phyloP scores from a whole-genome alignment of 2,113 vertebrate species.

The Megalops atlanticus region DNA sequence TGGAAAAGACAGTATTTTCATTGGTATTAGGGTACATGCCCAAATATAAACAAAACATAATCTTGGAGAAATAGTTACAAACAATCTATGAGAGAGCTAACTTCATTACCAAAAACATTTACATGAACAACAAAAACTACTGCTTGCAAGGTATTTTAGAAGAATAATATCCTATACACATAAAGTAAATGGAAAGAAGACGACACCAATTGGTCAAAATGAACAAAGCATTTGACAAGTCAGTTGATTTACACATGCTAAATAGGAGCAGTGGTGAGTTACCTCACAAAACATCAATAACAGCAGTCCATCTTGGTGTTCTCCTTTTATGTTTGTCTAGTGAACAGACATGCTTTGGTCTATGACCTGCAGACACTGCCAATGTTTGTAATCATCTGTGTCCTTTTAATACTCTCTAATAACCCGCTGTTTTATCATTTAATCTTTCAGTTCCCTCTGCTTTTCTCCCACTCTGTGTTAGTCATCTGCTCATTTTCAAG shows the following conservation, averaged over 20 bases:
- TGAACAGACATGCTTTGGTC: slow-evolving; percentile 40
- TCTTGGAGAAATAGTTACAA: no score
- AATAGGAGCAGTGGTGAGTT: slow-evolving; percentile 14
- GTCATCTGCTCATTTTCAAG: slow-evolving; percentile 61
- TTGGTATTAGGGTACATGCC: no score
- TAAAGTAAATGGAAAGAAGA: background rate
- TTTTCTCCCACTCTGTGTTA: slow-evolving; percentile 57
- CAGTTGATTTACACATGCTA: no score
- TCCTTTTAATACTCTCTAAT: slow-evolving; percentile 72
- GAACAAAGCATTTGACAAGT: background rate
- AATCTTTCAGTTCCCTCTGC: slow-evolving; percentile 64
- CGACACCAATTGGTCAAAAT: background rate
- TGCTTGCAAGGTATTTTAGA: no score
- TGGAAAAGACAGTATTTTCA: no score
- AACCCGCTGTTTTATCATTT: slow-evolving; percentile 63
- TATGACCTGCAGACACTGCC: slow-evolving; percentile 50
- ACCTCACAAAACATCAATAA: slow-evolving; percentile 11
- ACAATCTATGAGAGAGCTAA: no score
- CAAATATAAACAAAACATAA: no score
- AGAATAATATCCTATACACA: no score
- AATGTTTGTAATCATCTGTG: slow-evolving; percentile 66
- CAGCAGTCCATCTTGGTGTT: slow-evolving; percentile 40
- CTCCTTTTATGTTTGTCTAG: slow-evolving; percentile 45
- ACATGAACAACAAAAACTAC: no score
- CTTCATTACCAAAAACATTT: no score